Evolutionary conservation across 2,888 invertebrate genomes (phyloP).

Genomic region (Silvanus unidentatus): DNA sequence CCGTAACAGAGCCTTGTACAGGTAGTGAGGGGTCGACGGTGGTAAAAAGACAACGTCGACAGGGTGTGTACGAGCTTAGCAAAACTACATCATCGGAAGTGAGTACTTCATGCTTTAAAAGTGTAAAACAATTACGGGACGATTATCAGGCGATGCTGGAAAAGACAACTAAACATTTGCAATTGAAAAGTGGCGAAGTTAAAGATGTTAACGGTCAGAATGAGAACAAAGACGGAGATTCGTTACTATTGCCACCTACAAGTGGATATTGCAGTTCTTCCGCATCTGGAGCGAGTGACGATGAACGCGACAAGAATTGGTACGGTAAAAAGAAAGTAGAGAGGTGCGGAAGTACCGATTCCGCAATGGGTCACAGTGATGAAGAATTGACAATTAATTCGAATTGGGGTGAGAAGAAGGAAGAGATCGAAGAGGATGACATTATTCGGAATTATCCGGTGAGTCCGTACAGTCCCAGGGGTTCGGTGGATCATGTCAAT

Average conservation of each 20-base stretch:
- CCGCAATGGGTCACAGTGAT: conserved; percentile 49
- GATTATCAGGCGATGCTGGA: conserved; percentile 39
- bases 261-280: conserved; percentile 43
- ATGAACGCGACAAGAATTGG: conserved; percentile 35
- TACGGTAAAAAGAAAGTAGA: conserved; percentile 33
- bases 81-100: conserved; percentile 18
- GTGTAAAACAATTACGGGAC: conserved; percentile 38
- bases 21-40: conserved; percentile 16
- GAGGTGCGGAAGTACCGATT: conserved; percentile 50
- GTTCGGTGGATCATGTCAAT: conserved; percentile 41
- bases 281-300: conserved; percentile 40
- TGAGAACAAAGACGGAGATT: conserved; percentile 13
- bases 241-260: conserved; percentile 35
- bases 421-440: conserved; percentile 15
- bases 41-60: conserved; percentile 32
- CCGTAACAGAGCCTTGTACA: conserved; percentile 2
- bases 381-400: conserved; percentile 38
- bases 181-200: conserved; percentile 3
- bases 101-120: conserved; percentile 29
- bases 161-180: conserved; percentile 28
- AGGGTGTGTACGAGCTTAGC: conserved; percentile 34
- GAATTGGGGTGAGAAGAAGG: conserved; percentile 28
- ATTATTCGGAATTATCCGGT: conserved; percentile 5
- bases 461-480: conserved; percentile 38
- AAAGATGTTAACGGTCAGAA: neutral